Evolutionary conservation across 2,113 vertebrate species (phyloP), one percentile per base, ranked within the genome.

Genomic region (Elephas maximus): DNA sequence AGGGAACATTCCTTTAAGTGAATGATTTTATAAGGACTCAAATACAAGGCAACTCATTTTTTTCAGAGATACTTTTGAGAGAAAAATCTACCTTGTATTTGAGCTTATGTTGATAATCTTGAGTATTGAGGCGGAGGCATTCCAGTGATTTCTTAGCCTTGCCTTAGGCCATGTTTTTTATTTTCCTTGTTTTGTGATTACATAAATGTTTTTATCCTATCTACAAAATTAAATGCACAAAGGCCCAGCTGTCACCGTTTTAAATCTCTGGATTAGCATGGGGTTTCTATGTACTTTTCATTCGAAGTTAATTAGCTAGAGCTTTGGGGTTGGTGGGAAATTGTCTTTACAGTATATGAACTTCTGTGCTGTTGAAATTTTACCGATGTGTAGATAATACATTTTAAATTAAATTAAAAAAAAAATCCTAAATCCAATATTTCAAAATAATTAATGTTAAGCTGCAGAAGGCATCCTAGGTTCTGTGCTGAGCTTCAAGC

Each of bases 1-100:
- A 90, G 62, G 74, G 82, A 63, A 6, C 51, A 86, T 33, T 80
- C 41, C 62, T 89, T 80, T 83, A 57, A 84, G 53, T 78, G 80
- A 85, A 17, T 57, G 23, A 28, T 79, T 85, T 85, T 83, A 53
- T 73, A 53, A 96, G 77, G 76, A 96, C 62, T 94, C 88, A 88
- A 77, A 71, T 69, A 71, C 3, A 86, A 85, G 73, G n/a, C 80
- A 73, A 14, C 69, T 82, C 45, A 41, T 57, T 88, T 11, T 91
- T 78, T 88, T n/a, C 62, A 91, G 21, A 41, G 28, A 53, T 76
- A 77, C 26, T 65, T 83, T 51, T 48, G 11, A 86, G 30, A 20
- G 63, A 69, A 69, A 69, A 86, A 86, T 69, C 11, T n/a, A 20
- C 28, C 5, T 60, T 87, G 69, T 53, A 33, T 65, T 79, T 79